Evolutionary conservation across 2,113 vertebrate species (phyloP).

Genomic region (Ranitomeya variabilis): DNA sequence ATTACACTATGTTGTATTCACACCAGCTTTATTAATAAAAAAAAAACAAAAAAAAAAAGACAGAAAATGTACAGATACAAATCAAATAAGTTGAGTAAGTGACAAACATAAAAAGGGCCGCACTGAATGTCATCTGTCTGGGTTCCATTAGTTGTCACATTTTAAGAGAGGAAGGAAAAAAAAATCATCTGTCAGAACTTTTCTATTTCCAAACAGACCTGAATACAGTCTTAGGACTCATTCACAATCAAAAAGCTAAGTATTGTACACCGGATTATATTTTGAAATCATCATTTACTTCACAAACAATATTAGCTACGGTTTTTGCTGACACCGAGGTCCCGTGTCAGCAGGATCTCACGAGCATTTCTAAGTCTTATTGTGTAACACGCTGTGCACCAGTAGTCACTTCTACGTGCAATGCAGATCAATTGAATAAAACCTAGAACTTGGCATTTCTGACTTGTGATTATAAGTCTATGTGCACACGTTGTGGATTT

Average conservation of each 20-base stretch:
- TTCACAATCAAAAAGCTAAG: not conserved
- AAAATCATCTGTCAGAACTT: too few species aligned
- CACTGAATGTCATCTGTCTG: too few species aligned
- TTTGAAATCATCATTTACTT: not conserved
- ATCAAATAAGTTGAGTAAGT: too few species aligned
- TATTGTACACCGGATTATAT: too few species aligned
- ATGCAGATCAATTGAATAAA: not conserved
- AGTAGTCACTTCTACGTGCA: constrained; percentile 16
- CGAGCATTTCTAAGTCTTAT: not conserved
- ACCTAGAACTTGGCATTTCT: not conserved
- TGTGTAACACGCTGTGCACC: constrained; percentile 19
- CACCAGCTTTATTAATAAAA: not conserved
- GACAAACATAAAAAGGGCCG: too few species aligned
- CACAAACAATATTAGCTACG: not conserved
- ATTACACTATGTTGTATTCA: not conserved
- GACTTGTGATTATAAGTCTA: not conserved
- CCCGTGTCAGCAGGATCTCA: constrained; percentile 18
- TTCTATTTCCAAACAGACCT: too few species aligned
- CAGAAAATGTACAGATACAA: too few species aligned
- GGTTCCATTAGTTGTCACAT: too few species aligned
- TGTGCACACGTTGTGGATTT: too few species aligned
- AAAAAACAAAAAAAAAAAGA: not conserved
- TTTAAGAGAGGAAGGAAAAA: too few species aligned
- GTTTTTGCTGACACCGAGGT: constrained; percentile 6
- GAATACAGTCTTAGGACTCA: not conserved